Base-by-base conservation (phyloP, 2,888 invertebrate genomes). In the Hoplodrina blanda region DNA sequence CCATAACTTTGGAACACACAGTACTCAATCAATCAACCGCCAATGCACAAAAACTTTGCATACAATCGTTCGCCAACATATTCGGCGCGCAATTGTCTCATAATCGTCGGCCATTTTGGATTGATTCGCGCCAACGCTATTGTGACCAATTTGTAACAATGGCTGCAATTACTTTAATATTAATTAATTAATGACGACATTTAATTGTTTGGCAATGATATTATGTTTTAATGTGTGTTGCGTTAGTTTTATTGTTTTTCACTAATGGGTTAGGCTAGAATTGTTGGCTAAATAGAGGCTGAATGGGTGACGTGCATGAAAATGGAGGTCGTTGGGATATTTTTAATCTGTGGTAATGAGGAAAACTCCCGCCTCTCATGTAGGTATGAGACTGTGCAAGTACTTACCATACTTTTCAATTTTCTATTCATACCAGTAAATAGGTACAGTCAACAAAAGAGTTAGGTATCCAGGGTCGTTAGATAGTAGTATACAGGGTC, bases 81-180 rank as follows among this genome's bases (percentile, higher is more conserved):
- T 90, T 89, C 83, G 84, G 84, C 81, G 80, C 86, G 89, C 86
- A 88, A 85, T 88, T 85, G 83, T 73, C 84, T 86, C 85, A 86
- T 94, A 93, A 93, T 93, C 93, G 93, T 90, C 91, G 85, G 91
- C 93, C 94, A 93, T 93, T 88, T 93, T 92, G 83, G 88, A 81
- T 78, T 44, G 72, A 86, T 89, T 90, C 89, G 88, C 88, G 89
- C 91, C 88, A 88, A 88, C 65, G 87, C 83, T 71, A 75, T 87
- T 85, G 89, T 91, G 85, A 87, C 90, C 76, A 89, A 90, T 89
- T 89, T 87, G 89, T 89, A 85, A 92, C 93, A 91, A 91, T 92
- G 80, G 86, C 73, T 61, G 79, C 89, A 92, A 92, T 92, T 92
- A 90, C 86, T 90, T 84, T 84, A 78, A 76, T 87, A 87, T 87